Evolutionary conservation across 2,797 vertebrate species (phyloP).

Genomic region (Eidolon dupreanum): DNA sequence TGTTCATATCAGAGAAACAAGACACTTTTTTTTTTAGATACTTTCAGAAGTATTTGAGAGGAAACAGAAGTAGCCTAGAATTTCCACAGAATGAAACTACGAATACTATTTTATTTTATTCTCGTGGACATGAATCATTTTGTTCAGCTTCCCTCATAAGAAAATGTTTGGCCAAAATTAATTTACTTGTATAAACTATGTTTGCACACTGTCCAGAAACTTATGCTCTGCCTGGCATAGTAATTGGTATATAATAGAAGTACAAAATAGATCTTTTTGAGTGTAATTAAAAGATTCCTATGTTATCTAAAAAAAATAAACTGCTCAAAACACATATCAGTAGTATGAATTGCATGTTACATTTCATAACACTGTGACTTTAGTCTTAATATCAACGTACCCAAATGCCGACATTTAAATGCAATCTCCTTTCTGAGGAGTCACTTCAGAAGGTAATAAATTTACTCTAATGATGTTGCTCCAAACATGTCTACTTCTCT

Average conservation of each 20-base stretch:
- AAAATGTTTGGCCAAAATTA: constrained; percentile 25
- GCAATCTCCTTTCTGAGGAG: background rate
- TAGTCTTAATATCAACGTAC: background rate
- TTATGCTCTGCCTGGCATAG: background rate
- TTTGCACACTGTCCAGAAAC: background rate
- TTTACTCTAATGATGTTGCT: background rate
- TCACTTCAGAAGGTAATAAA: constrained; percentile 19
- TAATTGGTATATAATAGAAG: background rate
- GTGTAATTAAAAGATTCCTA: background rate
- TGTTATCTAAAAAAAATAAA: background rate
- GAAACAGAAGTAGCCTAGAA: background rate
- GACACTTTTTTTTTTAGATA: background rate
- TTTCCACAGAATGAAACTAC: background rate
- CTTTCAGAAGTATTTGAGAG: background rate
- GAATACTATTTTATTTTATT: background rate
- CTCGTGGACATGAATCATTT: background rate
- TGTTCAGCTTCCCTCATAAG: background rate
- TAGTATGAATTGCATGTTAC: background rate
- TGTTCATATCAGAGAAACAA: background rate
- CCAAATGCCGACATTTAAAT: background rate
- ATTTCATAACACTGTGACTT: background rate
- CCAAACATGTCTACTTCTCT: background rate
- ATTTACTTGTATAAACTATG: background rate
- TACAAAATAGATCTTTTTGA: background rate
- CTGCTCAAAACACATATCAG: background rate